Percentiles rank a stretch among this genome's conserved stretches.
Evolutionary conservation across 2,113 vertebrate genomes (phyloP).

Genomic region (Oceanites oceanicus): DNA sequence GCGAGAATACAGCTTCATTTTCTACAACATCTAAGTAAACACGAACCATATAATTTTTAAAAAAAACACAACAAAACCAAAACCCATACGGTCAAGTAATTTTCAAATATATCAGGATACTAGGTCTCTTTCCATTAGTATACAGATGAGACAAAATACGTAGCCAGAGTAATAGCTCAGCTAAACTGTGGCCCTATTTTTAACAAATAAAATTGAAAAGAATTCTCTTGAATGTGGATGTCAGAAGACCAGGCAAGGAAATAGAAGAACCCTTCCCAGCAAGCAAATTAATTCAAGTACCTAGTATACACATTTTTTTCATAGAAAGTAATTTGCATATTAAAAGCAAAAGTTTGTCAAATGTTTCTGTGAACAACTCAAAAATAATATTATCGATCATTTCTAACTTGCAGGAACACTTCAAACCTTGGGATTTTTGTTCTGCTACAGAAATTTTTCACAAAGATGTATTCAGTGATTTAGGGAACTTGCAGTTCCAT

Average conservation of each 20-base stretch:
- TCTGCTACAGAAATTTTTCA: slow-evolving; percentile 19
- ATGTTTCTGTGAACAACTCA: neutral
- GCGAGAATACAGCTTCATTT: neutral
- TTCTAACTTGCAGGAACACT: neutral
- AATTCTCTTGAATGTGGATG: neutral
- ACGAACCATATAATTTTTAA: neutral
- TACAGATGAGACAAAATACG: neutral
- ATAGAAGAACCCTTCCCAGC: neutral
- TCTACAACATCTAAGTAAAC: neutral
- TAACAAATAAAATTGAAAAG: neutral
- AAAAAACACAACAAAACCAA: neutral
- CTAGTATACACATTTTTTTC: neutral
- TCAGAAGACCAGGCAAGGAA: neutral
- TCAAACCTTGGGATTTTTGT: slow-evolving; percentile 3
- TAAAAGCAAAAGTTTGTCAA: slow-evolving; percentile 7
- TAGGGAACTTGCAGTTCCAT: slow-evolving; percentile 3
- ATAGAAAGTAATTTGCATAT: neutral
- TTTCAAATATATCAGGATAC: neutral
- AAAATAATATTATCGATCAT: neutral
- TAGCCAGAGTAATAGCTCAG: neutral
- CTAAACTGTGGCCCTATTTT: neutral
- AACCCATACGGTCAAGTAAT: neutral
- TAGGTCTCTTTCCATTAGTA: neutral
- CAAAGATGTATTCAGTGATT: neutral
- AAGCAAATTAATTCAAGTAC: neutral